Conservation (phyloP, 2,797 vertebrate genomes). For the Pelodytes ibericus region DNA sequence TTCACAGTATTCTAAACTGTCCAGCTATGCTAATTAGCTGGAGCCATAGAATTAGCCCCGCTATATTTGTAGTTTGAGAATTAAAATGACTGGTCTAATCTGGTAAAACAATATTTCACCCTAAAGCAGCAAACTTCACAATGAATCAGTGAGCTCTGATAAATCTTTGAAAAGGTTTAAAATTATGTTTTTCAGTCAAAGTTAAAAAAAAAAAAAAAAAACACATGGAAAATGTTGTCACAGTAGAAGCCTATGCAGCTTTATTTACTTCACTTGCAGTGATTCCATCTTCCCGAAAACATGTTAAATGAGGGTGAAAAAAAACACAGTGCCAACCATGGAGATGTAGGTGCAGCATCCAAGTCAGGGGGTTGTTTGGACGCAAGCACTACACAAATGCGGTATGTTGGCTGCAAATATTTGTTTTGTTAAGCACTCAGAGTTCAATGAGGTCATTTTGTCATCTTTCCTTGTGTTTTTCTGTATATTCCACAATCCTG, state of each 20-base stretch:
- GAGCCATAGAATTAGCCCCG: too few relatives aligned
- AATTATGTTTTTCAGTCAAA: slow-evolving; percentile 23
- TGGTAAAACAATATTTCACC: too few relatives aligned
- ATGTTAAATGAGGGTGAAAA: not conserved
- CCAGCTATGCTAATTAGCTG: too few relatives aligned
- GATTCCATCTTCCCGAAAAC: slow-evolving; percentile 42
- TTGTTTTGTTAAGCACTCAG: slow-evolving; percentile 72
- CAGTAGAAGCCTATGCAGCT: slow-evolving; percentile 40
- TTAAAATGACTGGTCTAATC: too few relatives aligned
- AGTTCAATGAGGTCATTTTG: slow-evolving; percentile 77
- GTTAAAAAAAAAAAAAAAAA: slow-evolving; percentile 21
- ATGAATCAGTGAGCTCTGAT: not conserved
- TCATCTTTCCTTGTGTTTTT: slow-evolving; percentile 74
- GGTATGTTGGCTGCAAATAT: slow-evolving; percentile 56
- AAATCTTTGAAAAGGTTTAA: slow-evolving; percentile 12
- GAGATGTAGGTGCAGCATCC: slow-evolving; percentile 52
- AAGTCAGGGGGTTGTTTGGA: slow-evolving; percentile 58
- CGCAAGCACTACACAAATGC: slow-evolving; percentile 53
- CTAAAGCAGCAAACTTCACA: not conserved
- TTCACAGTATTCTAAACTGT: too few relatives aligned
- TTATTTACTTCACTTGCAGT: slow-evolving; percentile 44
- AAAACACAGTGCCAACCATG: slow-evolving; percentile 17
- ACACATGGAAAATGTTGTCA: slow-evolving; percentile 39
- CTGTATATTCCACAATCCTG: slow-evolving; percentile 75
- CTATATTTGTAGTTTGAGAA: too few relatives aligned